Conservation (phyloP, 92 coral and sea anemone genomes). For the Virgularia gustaviana region DNA sequence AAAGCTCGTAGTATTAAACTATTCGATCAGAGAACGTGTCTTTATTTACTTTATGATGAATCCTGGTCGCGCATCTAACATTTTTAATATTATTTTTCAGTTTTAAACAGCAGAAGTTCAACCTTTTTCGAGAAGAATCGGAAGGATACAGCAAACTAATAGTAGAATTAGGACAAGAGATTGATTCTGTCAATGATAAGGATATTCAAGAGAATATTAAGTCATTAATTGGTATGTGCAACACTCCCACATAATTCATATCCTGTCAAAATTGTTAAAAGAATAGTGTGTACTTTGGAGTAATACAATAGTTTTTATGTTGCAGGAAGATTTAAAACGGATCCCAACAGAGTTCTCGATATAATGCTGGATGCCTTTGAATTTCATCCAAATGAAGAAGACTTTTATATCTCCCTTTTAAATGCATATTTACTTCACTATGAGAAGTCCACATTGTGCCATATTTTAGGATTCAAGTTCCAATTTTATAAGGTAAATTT, state of each 20-base stretch:
- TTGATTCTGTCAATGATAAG: constrained; percentile 61
- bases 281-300: background rate
- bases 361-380: constrained; percentile 88
- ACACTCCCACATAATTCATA: background rate
- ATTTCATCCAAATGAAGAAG: constrained; percentile 67
- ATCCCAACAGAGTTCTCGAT: constrained; percentile 92
- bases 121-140: constrained; percentile 87
- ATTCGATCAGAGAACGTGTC: too few relatives aligned
- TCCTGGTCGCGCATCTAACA: too few relatives aligned
- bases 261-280: background rate
- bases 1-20: too few relatives aligned
- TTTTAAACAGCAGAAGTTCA: constrained; percentile 95
- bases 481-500: constrained; percentile 90
- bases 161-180: constrained; percentile 80
- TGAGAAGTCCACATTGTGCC: constrained; percentile 84
- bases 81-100: constrained; percentile 43
- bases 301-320: too few relatives aligned
- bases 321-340: constrained; percentile 89
- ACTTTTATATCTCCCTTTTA: constrained; percentile 81
- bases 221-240: constrained; percentile 79
- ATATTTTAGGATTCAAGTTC: constrained; percentile 91
- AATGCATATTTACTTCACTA: constrained; percentile 76
- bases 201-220: constrained; percentile 84
- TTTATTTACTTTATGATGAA: too few relatives aligned
- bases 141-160: constrained; percentile 94